Percentiles rank a stretch among this genome's conserved stretches.
phyloP scores from a whole-genome alignment of 2,888 invertebrate genomes.

The Spilarctia lutea region DNA sequence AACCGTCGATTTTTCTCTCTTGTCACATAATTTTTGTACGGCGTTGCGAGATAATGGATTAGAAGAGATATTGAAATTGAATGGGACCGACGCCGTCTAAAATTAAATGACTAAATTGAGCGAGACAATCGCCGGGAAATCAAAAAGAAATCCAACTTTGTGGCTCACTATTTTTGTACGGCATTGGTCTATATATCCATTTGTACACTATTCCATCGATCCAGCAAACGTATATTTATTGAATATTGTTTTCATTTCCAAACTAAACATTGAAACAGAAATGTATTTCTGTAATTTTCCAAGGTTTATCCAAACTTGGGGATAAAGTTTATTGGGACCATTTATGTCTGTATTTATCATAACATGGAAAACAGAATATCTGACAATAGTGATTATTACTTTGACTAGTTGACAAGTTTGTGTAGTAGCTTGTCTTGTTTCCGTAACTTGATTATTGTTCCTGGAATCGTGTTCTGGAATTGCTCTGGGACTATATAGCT shows the following conservation, averaged over 20 bases:
- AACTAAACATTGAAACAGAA: slow-evolving; percentile 1
- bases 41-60: too few species aligned
- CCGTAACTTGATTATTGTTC: not conserved
- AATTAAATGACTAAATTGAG: too few species aligned
- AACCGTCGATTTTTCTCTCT: too few species aligned
- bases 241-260: not conserved
- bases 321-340: not conserved
- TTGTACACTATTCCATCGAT: not conserved
- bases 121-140: too few species aligned
- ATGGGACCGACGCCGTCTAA: too few species aligned
- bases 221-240: not conserved
- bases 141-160: too few species aligned
- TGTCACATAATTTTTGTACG: too few species aligned
- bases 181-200: not conserved
- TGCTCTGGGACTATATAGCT: not conserved
- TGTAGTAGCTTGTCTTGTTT: not conserved
- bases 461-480: not conserved
- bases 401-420: not conserved
- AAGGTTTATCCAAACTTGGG: not conserved
- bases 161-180: too few species aligned
- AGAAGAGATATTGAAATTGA: too few species aligned
- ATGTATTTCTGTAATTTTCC: not conserved
- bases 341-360: not conserved
- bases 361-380: not conserved
- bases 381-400: not conserved